These are phyloP conservation scores for Ophion ellenae DNA, from an alignment of 2,888 invertebrate species.

Conservation along the genomic window DNA sequence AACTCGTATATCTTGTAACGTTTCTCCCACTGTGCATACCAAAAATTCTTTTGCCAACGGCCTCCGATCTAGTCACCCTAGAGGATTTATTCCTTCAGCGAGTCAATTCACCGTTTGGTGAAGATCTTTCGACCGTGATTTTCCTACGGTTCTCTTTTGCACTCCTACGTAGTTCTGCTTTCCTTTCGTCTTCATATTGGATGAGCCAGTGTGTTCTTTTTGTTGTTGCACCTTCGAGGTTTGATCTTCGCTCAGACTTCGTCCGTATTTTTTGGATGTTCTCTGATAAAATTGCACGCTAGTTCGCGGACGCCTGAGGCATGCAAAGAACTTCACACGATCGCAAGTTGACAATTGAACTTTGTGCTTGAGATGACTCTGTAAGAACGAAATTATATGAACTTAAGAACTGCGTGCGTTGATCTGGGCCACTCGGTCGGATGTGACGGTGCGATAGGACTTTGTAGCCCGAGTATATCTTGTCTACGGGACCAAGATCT, in stretches of 20 bases:
- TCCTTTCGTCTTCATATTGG: neutral
- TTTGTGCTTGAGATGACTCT: no score
- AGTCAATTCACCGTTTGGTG: constrained; percentile 19
- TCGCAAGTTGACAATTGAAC: no score
- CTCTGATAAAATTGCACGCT: no score
- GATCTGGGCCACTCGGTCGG: neutral
- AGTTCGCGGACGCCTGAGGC: no score
- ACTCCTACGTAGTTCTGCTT: neutral
- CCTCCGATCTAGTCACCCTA: neutral
- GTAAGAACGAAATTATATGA: no score
- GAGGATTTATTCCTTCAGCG: constrained; percentile 21
- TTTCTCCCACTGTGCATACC: neutral
- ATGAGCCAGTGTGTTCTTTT: neutral
- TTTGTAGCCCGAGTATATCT: constrained; percentile 21
- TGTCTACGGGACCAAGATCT: constrained; percentile 20
- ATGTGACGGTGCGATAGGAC: constrained; percentile 20
- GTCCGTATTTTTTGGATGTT: no score
- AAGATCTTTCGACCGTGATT: constrained; percentile 38
- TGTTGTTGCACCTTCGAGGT: neutral
- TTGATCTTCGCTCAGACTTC: no score
- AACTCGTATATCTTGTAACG: neutral
- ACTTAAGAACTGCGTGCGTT: no score
- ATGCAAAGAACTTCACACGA: no score
- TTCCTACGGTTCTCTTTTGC: neutral
- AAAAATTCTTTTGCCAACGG: neutral